phyloP scores from a whole-genome alignment of 2,888 invertebrate species.

The Aquatica leii region DNA sequence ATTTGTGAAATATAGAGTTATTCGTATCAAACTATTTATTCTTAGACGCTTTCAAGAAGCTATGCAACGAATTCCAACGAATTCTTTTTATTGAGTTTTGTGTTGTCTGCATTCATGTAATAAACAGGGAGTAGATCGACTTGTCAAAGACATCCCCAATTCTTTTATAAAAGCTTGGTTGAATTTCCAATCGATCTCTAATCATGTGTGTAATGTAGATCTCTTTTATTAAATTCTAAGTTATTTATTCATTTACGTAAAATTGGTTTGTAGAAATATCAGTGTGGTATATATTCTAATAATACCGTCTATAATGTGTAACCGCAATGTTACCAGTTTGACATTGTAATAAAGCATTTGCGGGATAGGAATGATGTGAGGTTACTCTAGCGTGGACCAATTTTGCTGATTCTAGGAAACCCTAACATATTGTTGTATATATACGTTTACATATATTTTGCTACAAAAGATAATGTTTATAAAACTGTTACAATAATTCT shows the following conservation, averaged over 20 bases:
- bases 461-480: too few species aligned
- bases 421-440: slow-evolving; percentile 44
- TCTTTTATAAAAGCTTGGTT: slow-evolving; percentile 38
- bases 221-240: slow-evolving; percentile 27
- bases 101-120: slow-evolving; percentile 35
- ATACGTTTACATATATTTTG: slow-evolving; percentile 25
- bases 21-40: slow-evolving; percentile 9
- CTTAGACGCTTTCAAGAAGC: slow-evolving; percentile 8
- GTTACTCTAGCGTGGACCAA: slow-evolving; percentile 46
- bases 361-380: slow-evolving; percentile 47
- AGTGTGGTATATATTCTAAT: slow-evolving; percentile 17
- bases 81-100: slow-evolving; percentile 32
- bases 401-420: slow-evolving; percentile 48
- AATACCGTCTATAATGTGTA: slow-evolving; percentile 28
- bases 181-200: slow-evolving; percentile 45
- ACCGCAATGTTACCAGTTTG: slow-evolving; percentile 40
- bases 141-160: slow-evolving; percentile 46
- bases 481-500: too few species aligned
- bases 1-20: slow-evolving; percentile 8
- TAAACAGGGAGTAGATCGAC: slow-evolving; percentile 40
- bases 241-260: slow-evolving; percentile 20
- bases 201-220: slow-evolving; percentile 46
- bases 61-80: slow-evolving; percentile 12
- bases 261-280: background rate
- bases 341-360: slow-evolving; percentile 47